A percentile compares a stretch with the other conserved stretches of the same genome.
Conservation (phyloP, 2,888 invertebrate genomes). For the Agriotes lineatus region DNA sequence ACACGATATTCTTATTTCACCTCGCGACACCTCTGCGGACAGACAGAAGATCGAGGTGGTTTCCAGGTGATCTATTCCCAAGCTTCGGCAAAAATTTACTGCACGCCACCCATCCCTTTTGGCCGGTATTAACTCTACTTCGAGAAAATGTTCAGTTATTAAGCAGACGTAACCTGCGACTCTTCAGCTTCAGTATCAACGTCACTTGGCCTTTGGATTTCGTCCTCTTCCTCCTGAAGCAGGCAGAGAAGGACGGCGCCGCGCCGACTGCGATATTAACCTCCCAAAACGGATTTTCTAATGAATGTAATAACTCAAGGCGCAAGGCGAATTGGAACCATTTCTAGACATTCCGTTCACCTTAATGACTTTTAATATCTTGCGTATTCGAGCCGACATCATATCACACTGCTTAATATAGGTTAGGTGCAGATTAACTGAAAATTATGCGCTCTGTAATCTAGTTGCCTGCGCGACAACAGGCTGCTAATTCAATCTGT, state of each 20-base stretch:
- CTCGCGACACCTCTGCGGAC: constrained; percentile 2
- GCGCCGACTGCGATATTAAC: constrained; percentile 15
- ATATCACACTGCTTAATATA: constrained; percentile 46
- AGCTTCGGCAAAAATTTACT: neutral
- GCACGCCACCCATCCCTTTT: neutral
- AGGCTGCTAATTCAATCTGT: too few species aligned
- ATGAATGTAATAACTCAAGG: constrained; percentile 47
- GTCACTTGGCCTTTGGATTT: too few species aligned
- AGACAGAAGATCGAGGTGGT: constrained; percentile 4
- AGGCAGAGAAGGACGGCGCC: neutral
- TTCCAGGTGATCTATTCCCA: constrained; percentile 5
- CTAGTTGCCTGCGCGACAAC: too few species aligned
- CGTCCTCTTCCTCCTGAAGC: neutral
- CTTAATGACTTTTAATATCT: constrained; percentile 51
- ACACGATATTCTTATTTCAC: neutral
- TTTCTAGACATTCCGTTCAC: constrained; percentile 49
- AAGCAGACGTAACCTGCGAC: neutral
- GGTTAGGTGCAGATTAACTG: constrained; percentile 44
- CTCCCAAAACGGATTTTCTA: constrained; percentile 38
- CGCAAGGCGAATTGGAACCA: constrained; percentile 47
- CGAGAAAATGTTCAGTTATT: neutral
- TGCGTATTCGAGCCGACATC: constrained; percentile 47
- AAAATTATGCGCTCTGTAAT: neutral
- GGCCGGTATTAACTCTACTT: neutral
- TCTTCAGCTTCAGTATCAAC: too few species aligned